phyloP scores from a whole-genome alignment of 2,113 vertebrate species.

The Trematocara variabile region DNA sequence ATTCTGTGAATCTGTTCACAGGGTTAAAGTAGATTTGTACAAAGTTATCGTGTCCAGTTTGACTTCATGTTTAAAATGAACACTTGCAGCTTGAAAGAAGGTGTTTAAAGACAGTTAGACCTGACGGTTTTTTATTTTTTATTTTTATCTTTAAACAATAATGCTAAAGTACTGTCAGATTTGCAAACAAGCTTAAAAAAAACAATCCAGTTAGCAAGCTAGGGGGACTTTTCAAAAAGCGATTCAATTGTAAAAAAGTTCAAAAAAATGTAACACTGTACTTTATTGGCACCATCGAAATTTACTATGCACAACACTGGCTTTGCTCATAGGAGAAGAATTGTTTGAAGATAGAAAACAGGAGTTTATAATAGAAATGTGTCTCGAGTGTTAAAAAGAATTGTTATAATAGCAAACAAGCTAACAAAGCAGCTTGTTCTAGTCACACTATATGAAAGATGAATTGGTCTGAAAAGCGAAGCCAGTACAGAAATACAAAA shows the following conservation, averaged over 20 bases:
- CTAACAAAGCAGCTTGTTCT: background rate
- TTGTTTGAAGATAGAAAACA: background rate
- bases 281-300: background rate
- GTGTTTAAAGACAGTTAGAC: background rate
- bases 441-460: background rate
- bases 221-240: background rate
- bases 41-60: background rate
- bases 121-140: fast-evolving
- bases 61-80: background rate
- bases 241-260: background rate
- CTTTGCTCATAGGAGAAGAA: background rate
- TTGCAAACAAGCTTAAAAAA: background rate
- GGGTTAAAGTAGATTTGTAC: background rate
- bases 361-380: background rate
- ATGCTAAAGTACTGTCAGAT: background rate
- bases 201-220: background rate
- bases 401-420: background rate
- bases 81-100: background rate
- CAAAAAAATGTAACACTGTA: background rate
- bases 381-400: background rate
- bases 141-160: background rate
- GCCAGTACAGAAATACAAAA: background rate
- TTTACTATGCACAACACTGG: background rate
- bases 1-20: background rate
- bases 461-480: background rate